Conservation (phyloP, 2,113 vertebrate species). For the Callopanchax toddi region DNA sequence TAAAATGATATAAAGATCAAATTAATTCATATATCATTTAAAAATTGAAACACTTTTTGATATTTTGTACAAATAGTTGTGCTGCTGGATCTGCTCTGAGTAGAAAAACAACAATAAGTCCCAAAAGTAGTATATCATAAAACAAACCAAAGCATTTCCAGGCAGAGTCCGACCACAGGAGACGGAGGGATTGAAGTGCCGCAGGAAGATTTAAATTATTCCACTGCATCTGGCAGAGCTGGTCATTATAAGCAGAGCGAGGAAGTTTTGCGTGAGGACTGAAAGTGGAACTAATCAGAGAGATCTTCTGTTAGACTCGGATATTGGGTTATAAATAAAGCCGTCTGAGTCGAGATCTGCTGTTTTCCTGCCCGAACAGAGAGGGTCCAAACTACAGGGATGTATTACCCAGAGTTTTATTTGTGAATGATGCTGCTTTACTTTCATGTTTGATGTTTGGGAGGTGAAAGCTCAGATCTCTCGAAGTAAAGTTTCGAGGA, state of each 20-base stretch:
- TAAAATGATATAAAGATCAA: too few species aligned
- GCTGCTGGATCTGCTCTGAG: not conserved
- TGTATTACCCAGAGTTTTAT: not conserved
- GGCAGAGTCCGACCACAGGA: not conserved
- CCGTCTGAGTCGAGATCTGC: not conserved
- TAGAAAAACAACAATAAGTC: too few species aligned
- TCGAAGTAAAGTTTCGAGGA: too few species aligned
- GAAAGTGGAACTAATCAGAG: constrained; percentile 4
- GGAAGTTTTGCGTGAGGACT: constrained; percentile 15
- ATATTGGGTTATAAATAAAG: constrained; percentile 30
- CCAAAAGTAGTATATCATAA: not conserved
- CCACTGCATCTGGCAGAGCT: constrained; percentile 22
- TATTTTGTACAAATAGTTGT: too few species aligned
- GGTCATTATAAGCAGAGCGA: constrained; percentile 25
- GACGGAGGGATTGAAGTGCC: constrained; percentile 4
- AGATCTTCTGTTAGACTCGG: constrained; percentile 24
- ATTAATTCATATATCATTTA: too few species aligned
- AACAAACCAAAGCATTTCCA: constrained; percentile 1
- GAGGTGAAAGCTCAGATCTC: too few species aligned
- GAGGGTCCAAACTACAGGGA: not conserved
- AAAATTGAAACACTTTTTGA: too few species aligned
- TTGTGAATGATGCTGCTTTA: too few species aligned
- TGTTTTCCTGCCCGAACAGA: constrained; percentile 4
- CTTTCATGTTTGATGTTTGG: too few species aligned
- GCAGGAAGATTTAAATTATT: constrained; percentile 37